Evolutionary conservation across 2,888 invertebrate species (phyloP), one percentile per base, ranked within the genome.

Genomic region (Cryptophagus acutangulus): DNA sequence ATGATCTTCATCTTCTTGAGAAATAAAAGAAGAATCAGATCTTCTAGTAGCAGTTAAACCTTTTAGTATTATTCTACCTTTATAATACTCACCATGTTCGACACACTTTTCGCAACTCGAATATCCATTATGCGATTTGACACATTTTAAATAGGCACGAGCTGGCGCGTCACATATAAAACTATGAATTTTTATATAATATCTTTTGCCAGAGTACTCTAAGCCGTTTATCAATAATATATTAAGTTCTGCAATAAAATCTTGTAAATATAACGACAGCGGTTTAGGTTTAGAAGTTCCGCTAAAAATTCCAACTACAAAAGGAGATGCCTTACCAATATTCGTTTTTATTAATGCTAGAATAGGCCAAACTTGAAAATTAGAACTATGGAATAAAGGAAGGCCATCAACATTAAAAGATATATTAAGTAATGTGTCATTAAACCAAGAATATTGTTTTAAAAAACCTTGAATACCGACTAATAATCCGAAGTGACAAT

Each of bases 111-210:
- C 45, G 33, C 54, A 52, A 17, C 43, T 43, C 29, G 34, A 48
- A 38, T 46, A 52, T 6, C 46, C 49, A 14, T 36, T 40, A 34
- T 48, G 45, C 14, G 35, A 33, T 38, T 50, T 48, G 17, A 46
- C 39, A 36, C 36, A 36, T 38, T 51, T 49, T n/a, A 54, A 29
- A 30, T 41, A 52, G 6, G 47, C 24, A 35, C 43, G 35, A 10
- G 54, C 51, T 14, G 48, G 52, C 24, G 46, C 42, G 40, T 54
- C 54, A 39, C 54, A 54, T 33, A 44, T 20, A 36, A 54, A 45
- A 24, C 43, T 38, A 36, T 33, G 29, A 29, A 55, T 34, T 35
- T 38, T 33, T 17, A 51, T 30, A 29, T 10, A n/a, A 25, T 31
- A 36, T 17, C 17, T 2, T n/a, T 8, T 30, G 18, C 34, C 31